Conservation (phyloP, 92 coral and sea anemone species). For the Parazoanthus darwini region DNA sequence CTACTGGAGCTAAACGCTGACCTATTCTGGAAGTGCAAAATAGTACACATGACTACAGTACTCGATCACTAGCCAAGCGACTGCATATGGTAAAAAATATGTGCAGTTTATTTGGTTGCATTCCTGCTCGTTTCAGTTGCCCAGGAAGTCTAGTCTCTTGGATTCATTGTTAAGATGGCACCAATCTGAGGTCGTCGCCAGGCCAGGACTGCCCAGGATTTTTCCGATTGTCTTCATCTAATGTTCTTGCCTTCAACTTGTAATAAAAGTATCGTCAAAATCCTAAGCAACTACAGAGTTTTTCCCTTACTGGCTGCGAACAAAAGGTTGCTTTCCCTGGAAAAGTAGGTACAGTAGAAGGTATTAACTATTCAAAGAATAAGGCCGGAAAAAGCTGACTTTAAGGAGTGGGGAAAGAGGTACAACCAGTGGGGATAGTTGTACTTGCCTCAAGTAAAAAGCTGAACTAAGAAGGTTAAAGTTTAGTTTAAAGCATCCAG, state of each 20-base stretch:
- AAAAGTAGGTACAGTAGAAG: too few species aligned
- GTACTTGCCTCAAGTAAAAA: too few species aligned
- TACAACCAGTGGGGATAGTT: too few species aligned
- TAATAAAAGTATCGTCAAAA: not conserved
- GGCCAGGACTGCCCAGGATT: not conserved
- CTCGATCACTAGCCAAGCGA: not conserved
- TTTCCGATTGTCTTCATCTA: not conserved
- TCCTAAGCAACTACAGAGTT: too few species aligned
- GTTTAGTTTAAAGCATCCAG: too few species aligned
- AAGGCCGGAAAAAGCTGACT: too few species aligned
- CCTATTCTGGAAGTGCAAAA: not conserved
- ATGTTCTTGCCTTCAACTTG: not conserved
- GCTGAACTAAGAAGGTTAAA: too few species aligned
- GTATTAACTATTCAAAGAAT: too few species aligned
- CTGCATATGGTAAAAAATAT: not conserved
- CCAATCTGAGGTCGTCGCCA: not conserved
- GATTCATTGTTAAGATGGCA: conserved; percentile 2
- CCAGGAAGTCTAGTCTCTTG: not conserved
- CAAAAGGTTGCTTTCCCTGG: too few species aligned
- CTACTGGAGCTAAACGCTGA: too few species aligned
- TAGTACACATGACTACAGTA: not conserved
- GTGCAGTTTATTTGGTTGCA: not conserved
- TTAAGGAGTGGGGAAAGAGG: too few species aligned
- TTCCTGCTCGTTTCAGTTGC: not conserved
- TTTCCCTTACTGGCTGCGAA: too few species aligned